A percentile compares a stretch with the other conserved stretches of the same genome.
Evolutionary conservation across 2,888 invertebrate species (phyloP).

Genomic region (Drosophila setosimentum): DNA sequence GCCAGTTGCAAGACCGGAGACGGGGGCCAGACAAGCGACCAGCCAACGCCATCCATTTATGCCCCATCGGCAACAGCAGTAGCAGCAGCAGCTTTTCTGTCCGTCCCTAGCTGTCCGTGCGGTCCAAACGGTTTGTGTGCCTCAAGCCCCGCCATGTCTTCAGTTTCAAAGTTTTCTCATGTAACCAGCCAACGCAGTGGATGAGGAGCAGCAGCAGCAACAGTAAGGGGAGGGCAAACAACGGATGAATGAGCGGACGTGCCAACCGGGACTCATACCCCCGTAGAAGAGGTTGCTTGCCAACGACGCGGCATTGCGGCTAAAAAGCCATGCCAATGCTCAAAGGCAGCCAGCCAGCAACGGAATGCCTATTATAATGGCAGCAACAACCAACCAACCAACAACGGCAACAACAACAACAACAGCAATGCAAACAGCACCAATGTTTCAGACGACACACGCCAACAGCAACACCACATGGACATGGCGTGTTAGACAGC

Average conservation of each 20-base stretch:
- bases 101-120: conserved; percentile 61
- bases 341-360: conserved; percentile 67
- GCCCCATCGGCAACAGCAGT: conserved; percentile 49
- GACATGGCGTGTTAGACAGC: conserved; percentile 62
- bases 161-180: conserved; percentile 81
- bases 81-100: conserved; percentile 34
- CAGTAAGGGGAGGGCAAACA: conserved; percentile 39
- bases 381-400: conserved; percentile 44
- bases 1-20: conserved; percentile 17
- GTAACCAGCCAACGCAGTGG: conserved; percentile 62
- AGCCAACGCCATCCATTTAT: conserved; percentile 68
- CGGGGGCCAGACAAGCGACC: conserved; percentile 40
- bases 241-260: conserved; percentile 77
- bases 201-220: conserved; percentile 6
- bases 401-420: conserved; percentile 40
- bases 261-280: conserved; percentile 55
- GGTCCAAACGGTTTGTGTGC: conserved; percentile 55
- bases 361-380: conserved; percentile 70
- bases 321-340: conserved; percentile 76
- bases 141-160: conserved; percentile 74
- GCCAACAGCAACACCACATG: conserved; percentile 62
- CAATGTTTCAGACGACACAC: conserved; percentile 57
- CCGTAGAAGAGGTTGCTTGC: conserved; percentile 45
- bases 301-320: conserved; percentile 75
- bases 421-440: conserved; percentile 38